Conservation (phyloP, 2,797 vertebrate genomes). For the Cheirogaleus major region DNA sequence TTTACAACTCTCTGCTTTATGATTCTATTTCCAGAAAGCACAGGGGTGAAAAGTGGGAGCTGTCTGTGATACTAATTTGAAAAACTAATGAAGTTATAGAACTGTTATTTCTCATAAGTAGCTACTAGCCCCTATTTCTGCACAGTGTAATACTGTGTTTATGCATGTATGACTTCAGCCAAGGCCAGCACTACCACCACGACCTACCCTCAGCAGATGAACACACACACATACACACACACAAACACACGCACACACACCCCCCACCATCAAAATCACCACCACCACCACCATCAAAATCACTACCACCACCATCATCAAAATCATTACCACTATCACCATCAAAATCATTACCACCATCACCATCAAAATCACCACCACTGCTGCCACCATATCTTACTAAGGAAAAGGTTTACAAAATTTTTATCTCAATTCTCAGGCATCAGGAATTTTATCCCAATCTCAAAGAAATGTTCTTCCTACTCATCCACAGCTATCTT, state of each 20-base stretch:
- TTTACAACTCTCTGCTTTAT: slow-evolving; percentile 68
- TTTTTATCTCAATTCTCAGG: not conserved
- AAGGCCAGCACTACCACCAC: not conserved
- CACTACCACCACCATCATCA: too few relatives aligned
- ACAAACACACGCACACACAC: rapidly evolving
- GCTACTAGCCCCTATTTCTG: not conserved
- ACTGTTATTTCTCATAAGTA: slow-evolving; percentile 56
- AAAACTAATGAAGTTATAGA: slow-evolving; percentile 64
- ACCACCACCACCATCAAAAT: too few relatives aligned
- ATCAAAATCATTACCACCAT: not conserved
- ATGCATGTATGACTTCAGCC: not conserved
- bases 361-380: not conserved
- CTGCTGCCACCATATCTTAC: not conserved
- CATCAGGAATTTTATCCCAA: not conserved
- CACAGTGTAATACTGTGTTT: not conserved
- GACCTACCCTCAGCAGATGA: not conserved
- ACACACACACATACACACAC: not conserved
- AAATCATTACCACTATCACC: not conserved
- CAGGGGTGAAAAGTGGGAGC: slow-evolving; percentile 65
- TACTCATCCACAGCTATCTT: not conserved
- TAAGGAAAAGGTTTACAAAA: not conserved
- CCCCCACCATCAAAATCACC: too few relatives aligned
- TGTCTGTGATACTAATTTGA: slow-evolving; percentile 62
- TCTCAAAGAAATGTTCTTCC: slow-evolving; percentile 1
- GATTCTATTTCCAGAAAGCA: slow-evolving; percentile 68